Base-by-base conservation (phyloP, 2,113 vertebrate genomes). In the Microcebus murinus region DNA sequence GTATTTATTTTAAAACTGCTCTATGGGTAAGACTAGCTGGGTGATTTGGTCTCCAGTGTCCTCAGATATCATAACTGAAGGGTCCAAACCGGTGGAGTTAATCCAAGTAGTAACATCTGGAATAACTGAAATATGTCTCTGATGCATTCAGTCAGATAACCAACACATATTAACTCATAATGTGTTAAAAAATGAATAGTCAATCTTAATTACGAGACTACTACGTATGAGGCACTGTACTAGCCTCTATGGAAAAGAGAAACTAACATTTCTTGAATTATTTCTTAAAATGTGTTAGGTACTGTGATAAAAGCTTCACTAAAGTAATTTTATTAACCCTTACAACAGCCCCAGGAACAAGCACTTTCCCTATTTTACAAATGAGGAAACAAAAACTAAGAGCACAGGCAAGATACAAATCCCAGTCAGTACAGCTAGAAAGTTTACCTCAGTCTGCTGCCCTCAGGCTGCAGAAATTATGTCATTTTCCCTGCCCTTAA, bases 1-100 rank as follows among this genome's bases (percentile, higher is more conserved):
- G 18, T 42, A 88, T 94, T 95, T 87, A 88, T 79, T 95, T 94
- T 77, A 67, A 91, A 95, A 91, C 45, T 73, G 39, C 23, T 39
- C 67, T 61, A n/a, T 77, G 68, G 23, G 20, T 86, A 89, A 79
- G 57, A 90, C 83, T 39, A 94, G 84, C 18, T 80, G 39, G 14
- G 52, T 83, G 65, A 73, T 73, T 76, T 77, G 25, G 14, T 67
- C 45, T 77, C 52, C 42, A 50, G 21, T 29, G 9, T 87, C 45
- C 59, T 88, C 77, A 61, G 31, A 81, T 0, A 86, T 31, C 10
- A 52, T 20, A 73, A 80, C 18, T 81, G 23, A 96, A 87, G 55
- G 61, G 67, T 68, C 34, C 73, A 74, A 93, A 76, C 27, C 10
- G 25, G 27, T 70, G 45, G 20, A 13, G 39, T 68, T 74, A 81